Evolutionary conservation across 2,888 invertebrate genomes (phyloP), one percentile per base, ranked within the genome.

Genomic region (Serripes groenlandicus): DNA sequence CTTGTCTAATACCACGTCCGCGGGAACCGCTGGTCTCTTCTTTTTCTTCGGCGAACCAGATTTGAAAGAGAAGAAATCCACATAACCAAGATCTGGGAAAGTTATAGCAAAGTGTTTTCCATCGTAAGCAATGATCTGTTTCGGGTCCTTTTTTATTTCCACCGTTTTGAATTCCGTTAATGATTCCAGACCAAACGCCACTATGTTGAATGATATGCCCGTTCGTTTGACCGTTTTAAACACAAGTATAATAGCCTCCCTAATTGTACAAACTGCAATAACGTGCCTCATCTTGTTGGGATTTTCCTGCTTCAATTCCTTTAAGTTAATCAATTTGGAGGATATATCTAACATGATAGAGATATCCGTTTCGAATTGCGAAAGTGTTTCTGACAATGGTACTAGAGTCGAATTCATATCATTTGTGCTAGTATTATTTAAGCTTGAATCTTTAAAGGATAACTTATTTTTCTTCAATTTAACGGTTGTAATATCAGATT

Each of bases 61-160:
- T 28, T 66, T 66, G 35, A 64, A 77, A 32, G 66, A 49, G 35
- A 80, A 83, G 35, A 83, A 79, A 49, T 83, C 83, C n/a, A 83
- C 74, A 35, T 74, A 77, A 1, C 83, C 79, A 26, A 66, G 52
- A 21, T 70, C 80, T n/a, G 79, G 83, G 34, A 79, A 83, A 9
- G 77, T 74, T 28, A 83, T 69, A 7, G 83, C 83, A 32, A 83
- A 56, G 32, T 74, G 79, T 26, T 35, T 64, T 15, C 34, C 32
- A 23, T 79, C 83, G n/a, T 80, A 70, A 3, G 70, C 54, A n/a
- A 83, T 49, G 21, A 83, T 28, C 5, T 80, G 56, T 32, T 73
- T 80, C 15, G 83, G 83, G 34, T 79, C 74, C 30, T 77, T 58
- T 52, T 83, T 83, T 5, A 80, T 54, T 58, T 83, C 83, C 32